Percentiles rank a stretch among this genome's conserved stretches.
These are phyloP conservation scores for Machimus rusticus DNA, from an alignment of 2,888 invertebrate genomes.

Conservation along the genomic window DNA sequence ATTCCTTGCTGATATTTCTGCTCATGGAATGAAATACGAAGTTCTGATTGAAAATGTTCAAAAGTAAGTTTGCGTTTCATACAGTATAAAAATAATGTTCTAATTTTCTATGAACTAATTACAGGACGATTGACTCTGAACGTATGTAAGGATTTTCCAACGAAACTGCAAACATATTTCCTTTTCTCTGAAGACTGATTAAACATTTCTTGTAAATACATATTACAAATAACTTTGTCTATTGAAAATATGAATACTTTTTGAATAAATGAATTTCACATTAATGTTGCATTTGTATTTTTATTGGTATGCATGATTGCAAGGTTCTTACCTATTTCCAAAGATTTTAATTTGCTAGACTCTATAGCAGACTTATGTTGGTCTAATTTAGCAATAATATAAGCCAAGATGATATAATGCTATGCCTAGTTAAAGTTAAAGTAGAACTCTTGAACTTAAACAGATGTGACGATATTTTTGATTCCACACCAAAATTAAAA, in stretches of 20 bases:
- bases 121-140: not conserved
- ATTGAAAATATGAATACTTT: not conserved
- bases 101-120: not conserved
- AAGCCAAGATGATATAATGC: too few species aligned
- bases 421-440: too few species aligned
- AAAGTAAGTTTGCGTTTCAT: not conserved
- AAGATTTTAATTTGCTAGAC: too few species aligned
- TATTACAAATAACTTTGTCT: not conserved
- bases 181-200: not conserved
- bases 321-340: too few species aligned
- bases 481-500: too few species aligned
- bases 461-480: too few species aligned
- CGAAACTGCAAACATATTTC: not conserved
- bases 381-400: too few species aligned
- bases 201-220: not conserved
- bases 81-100: not conserved
- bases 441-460: too few species aligned
- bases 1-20: not conserved
- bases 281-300: not conserved
- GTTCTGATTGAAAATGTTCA: constrained; percentile 1
- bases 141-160: not conserved
- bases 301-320: not conserved
- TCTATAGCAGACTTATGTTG: too few species aligned
- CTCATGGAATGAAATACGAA: not conserved
- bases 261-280: not conserved